Evolutionary conservation across 2,797 vertebrate genomes (phyloP).

Genomic region (Okamejei kenojei): DNA sequence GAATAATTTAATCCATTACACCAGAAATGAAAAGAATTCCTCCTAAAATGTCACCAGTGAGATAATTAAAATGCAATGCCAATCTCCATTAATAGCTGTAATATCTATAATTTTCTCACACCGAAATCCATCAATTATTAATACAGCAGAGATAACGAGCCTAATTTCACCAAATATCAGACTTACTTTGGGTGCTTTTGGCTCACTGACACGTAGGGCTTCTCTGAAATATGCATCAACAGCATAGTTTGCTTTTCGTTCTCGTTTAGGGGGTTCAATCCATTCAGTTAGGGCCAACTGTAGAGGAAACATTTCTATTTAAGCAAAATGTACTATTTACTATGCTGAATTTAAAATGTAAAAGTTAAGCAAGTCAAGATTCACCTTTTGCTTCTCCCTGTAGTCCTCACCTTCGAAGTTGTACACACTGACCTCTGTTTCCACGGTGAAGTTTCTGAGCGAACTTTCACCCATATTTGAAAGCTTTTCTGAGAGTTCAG

Average conservation of each 20-base stretch:
- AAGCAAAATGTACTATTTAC: background rate
- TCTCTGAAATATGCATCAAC: constrained; percentile 98
- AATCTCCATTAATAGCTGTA: background rate
- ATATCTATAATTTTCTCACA: background rate
- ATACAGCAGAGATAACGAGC: background rate
- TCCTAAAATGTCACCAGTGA: background rate
- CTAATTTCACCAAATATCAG: background rate
- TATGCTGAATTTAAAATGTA: background rate
- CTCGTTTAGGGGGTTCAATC: constrained; percentile 96
- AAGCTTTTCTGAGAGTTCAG: constrained; percentile 92
- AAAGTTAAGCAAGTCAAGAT: background rate
- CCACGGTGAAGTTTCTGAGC: constrained; percentile 95
- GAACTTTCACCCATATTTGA: constrained; percentile 87
- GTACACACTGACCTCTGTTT: constrained; percentile 92
- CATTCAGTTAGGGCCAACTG: constrained; percentile 93
- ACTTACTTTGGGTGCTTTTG: constrained; percentile 92
- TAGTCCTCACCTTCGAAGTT: constrained; percentile 99
- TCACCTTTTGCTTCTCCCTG: constrained; percentile 97
- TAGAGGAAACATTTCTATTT: constrained; percentile 32
- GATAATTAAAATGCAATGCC: background rate
- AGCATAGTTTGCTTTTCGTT: constrained; percentile 96
- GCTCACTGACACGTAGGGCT: constrained; percentile 93
- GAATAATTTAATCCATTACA: background rate
- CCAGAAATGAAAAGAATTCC: background rate
- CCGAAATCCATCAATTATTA: background rate